Conservation (phyloP, 2,113 vertebrate species). For the Tragelaphus imberbis region DNA sequence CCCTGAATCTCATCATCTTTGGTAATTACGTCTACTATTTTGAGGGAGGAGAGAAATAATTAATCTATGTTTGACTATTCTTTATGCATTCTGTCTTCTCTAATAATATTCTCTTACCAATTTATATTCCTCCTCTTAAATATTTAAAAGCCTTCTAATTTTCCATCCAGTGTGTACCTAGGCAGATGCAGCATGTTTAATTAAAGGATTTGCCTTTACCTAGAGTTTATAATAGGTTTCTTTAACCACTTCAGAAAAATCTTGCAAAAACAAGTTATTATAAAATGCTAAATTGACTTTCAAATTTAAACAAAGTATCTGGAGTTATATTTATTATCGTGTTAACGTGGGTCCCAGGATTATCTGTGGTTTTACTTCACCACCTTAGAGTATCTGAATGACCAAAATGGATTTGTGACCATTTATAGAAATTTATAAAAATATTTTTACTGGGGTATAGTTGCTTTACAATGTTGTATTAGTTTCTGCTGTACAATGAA, state of each 20-base stretch:
- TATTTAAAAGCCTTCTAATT: conserved; percentile 73
- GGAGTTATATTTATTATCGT: not conserved
- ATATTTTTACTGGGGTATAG: not conserved
- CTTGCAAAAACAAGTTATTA: conserved; percentile 55
- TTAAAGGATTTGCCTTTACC: conserved; percentile 69
- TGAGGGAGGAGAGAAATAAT: conserved; percentile 33
- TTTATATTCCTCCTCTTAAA: conserved; percentile 75
- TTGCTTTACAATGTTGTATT: not conserved
- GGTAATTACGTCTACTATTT: conserved; percentile 39
- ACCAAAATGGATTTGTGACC: not conserved
- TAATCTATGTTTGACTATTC: conserved; percentile 74
- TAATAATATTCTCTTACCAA: conserved; percentile 67
- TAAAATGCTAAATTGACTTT: conserved; percentile 31
- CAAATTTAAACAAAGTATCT: not conserved
- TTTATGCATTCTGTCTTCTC: conserved; percentile 57
- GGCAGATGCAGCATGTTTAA: conserved; percentile 63
- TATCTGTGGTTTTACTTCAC: not conserved
- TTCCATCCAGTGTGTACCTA: conserved; percentile 63
- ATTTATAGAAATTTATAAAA: not conserved
- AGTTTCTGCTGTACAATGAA: not conserved
- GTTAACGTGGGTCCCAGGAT: not conserved
- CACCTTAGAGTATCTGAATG: not conserved
- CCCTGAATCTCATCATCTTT: not conserved
- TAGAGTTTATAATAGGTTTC: conserved; percentile 57
- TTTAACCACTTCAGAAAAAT: conserved; percentile 18